Conservation (phyloP, 2,797 vertebrate genomes). For the Peromyscus melanophrys region DNA sequence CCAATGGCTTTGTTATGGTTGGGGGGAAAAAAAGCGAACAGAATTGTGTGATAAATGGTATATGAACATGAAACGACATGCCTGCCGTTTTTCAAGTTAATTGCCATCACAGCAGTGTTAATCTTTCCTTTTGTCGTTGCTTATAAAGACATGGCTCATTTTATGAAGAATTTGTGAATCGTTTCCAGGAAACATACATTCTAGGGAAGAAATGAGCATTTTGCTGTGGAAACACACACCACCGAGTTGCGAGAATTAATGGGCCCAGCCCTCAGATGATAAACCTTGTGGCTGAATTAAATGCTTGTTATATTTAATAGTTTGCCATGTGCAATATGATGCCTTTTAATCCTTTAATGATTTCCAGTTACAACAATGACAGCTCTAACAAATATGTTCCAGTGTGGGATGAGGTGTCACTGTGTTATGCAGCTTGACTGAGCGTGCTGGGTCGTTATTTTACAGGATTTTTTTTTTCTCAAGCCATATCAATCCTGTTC, state of each 20-base stretch:
- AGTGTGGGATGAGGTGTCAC: neutral
- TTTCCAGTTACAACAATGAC: constrained; percentile 59
- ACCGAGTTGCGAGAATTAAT: constrained; percentile 71
- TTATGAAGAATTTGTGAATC: constrained; percentile 73
- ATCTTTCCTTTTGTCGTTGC: constrained; percentile 75
- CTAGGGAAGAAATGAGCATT: constrained; percentile 33
- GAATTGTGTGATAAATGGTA: constrained; percentile 71
- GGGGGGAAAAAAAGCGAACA: constrained; percentile 34
- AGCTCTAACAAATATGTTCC: neutral
- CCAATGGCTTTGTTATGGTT: constrained; percentile 41
- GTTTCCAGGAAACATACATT: constrained; percentile 67
- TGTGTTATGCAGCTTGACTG: constrained; percentile 42
- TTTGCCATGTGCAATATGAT: constrained; percentile 30
- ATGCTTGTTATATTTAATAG: constrained; percentile 71
- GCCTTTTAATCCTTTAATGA: constrained; percentile 62
- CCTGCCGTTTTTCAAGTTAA: constrained; percentile 77
- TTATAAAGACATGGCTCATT: constrained; percentile 71
- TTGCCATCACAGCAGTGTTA: constrained; percentile 64
- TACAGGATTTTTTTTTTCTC: neutral
- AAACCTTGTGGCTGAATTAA: constrained; percentile 70
- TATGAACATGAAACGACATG: constrained; percentile 60
- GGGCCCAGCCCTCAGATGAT: constrained; percentile 65
- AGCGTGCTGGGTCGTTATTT: neutral
- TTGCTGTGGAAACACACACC: constrained; percentile 63
- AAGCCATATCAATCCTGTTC: neutral